Evolutionary conservation across 2,113 vertebrate species (phyloP), one percentile per base, ranked within the genome.

Genomic region (Aramus guarauna): DNA sequence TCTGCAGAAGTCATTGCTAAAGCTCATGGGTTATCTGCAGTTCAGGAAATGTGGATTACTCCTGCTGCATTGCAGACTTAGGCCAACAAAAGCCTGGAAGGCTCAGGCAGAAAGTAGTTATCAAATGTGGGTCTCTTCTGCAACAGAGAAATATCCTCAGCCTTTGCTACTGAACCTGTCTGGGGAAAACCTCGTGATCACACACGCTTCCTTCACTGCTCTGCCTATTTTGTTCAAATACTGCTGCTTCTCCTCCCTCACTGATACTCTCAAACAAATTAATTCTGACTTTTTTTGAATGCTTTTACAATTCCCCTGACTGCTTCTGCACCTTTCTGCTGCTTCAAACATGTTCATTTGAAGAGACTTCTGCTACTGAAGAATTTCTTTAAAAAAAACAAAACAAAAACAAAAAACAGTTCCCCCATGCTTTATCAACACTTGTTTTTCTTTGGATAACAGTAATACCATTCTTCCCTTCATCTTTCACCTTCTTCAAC

Each of bases 21-120:
- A 95, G 83, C 75, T 79, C 21, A 18, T 23, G 8, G 29, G 32
- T 79, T 66, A 63, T 62, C 75, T 88, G 68, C 41, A 0, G 0
- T 71, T 64, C 37, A 90, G 81, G 53, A 92, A 75, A 37, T 47
- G 78, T 73, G 43, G 37, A 74, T 86, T 84, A 50, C 22, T 94
- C 41, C 74, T 83, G 55, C 90, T 88, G 86, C 80, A 81, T n/a
- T 96, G 80, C 90, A 94, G 92, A 59, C 59, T 81, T 80, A 41
- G 36, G n/a, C 59, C 62, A 85, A 39, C 55, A 91, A 78, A 85
- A 93, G 79, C 73, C 37, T 85, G 77, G 43, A 79, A 88, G 63
- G 48, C 79, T 94, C 50, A 71, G 76, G 69, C 69, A 73, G 24
- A 88, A 86, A 91, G 86, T 79, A 91, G 21, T 75, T 72, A 45